Evolutionary conservation across 1,140 invertebrate genomes (phyloP), one percentile per base, ranked within the genome.

Genomic region (Matsumurasca onukii): DNA sequence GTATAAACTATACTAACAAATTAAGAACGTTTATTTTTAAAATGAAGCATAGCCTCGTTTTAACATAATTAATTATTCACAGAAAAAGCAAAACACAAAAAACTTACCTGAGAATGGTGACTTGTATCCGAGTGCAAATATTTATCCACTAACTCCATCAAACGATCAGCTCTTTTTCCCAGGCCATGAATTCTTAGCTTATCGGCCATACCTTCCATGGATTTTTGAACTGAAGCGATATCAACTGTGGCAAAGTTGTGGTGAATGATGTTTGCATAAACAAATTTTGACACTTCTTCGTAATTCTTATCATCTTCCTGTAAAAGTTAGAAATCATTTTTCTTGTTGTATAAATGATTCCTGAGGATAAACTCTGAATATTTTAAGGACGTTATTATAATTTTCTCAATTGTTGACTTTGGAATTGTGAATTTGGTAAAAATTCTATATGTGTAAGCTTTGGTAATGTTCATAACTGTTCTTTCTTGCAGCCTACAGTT

Each of bases 161-260:
- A n/a, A 27, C 25, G 2, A 2, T 59, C n/a, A 3, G 22, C 55
- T 59, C 55, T 59, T 2, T n/a, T 59, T 9, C n/a, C 30, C 3
- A 59, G 55, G 3, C 55, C 55, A 59, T 59, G 55, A 27, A 24
- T 24, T 27, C 30, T 25, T 15, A 59, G 30, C 25, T 59, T 59
- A 27, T 59, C 55, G 30, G 30, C 25, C 3, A 22, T 22, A n/a
- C 55, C 55, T 22, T 59, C 55, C 9, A 59, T 59, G 30, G 55
- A 22, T 12, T 29, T 59, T n/a, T 59, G 25, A 1, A 59, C 25
- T 3, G 24, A 1, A 9, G 55, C n/a, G 12, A 59, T 59, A 27
- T 59, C 55, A 29, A 59, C 55, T 15, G 55, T 59, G 5, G 55
- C 55, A 59, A 59, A 59, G 30, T 59, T 59, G 24, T 59, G 55